These are phyloP conservation scores for Agrypnia vestita DNA, from an alignment of 1,140 invertebrate genomes.

Conservation along the genomic window DNA sequence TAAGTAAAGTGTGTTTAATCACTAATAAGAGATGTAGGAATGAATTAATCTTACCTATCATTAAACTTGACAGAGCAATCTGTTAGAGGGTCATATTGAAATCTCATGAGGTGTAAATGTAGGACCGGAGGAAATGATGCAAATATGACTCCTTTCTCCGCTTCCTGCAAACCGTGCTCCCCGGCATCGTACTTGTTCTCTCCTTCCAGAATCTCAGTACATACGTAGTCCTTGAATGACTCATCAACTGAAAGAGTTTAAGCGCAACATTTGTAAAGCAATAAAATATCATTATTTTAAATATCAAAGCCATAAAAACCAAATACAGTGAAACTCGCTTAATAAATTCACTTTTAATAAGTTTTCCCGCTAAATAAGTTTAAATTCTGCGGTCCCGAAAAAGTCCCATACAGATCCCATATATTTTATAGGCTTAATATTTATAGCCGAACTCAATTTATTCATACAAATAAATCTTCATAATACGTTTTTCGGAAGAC, in stretches of 20 bases:
- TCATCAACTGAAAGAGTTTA: constrained; percentile 84
- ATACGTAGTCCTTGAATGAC: constrained; percentile 98
- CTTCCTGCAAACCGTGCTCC: constrained; percentile 95
- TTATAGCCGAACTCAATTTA: too few species aligned
- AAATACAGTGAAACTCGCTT: too few species aligned
- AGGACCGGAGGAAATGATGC: constrained; percentile 97
- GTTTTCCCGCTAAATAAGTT: too few species aligned
- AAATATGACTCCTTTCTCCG: constrained; percentile 99
- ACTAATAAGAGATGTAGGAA: constrained; percentile 48
- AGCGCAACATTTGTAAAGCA: too few species aligned
- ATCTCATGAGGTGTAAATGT: constrained; percentile 98
- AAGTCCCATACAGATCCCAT: too few species aligned
- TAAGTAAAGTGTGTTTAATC: background rate
- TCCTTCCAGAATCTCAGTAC: constrained; percentile 95
- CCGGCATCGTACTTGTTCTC: constrained; percentile 99
- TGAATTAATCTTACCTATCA: constrained; percentile 83
- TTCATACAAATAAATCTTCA: too few species aligned
- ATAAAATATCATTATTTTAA: too few species aligned
- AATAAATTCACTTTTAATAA: too few species aligned
- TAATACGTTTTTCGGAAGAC: too few species aligned
- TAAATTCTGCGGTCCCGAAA: too few species aligned
- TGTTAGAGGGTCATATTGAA: constrained; percentile 98
- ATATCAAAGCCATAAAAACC: too few species aligned
- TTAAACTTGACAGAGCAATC: constrained; percentile 99
- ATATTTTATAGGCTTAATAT: too few species aligned